Conservation (phyloP, 37 sponge, comb jelly and placozoan species). For the Oopsacas minuta region DNA sequence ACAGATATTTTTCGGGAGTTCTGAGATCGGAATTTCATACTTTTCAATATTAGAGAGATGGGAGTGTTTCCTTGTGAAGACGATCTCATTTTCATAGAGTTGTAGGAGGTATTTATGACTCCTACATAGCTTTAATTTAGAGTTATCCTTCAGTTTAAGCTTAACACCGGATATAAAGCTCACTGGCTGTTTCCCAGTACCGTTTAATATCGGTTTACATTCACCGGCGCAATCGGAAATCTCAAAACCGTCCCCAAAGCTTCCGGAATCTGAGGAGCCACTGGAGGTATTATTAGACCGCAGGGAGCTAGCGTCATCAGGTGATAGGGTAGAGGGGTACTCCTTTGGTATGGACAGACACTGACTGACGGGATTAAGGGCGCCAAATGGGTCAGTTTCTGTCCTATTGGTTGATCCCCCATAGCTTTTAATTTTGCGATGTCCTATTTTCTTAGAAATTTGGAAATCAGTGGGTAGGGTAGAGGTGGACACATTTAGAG, state of each 20-base stretch:
- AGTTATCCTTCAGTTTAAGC: background rate
- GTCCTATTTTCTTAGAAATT: background rate
- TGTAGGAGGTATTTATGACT: constrained; percentile 1
- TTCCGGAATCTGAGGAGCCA: background rate
- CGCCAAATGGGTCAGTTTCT: background rate
- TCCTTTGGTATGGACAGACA: background rate
- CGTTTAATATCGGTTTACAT: background rate
- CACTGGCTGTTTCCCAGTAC: background rate
- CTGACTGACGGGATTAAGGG: background rate
- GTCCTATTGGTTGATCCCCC: background rate
- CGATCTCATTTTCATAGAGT: background rate
- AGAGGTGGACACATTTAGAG: constrained; percentile 1
- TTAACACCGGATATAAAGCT: background rate
- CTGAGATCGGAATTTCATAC: background rate
- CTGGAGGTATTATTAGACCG: background rate
- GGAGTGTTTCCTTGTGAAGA: background rate
- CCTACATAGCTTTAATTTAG: background rate
- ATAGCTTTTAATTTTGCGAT: background rate
- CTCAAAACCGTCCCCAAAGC: background rate
- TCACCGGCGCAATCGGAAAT: background rate
- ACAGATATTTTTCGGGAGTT: background rate
- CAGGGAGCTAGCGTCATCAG: background rate
- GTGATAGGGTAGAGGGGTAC: background rate
- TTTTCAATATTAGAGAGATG: background rate
- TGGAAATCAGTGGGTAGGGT: background rate